phyloP scores from a whole-genome alignment of 2,888 invertebrate species.

The Troides helena region DNA sequence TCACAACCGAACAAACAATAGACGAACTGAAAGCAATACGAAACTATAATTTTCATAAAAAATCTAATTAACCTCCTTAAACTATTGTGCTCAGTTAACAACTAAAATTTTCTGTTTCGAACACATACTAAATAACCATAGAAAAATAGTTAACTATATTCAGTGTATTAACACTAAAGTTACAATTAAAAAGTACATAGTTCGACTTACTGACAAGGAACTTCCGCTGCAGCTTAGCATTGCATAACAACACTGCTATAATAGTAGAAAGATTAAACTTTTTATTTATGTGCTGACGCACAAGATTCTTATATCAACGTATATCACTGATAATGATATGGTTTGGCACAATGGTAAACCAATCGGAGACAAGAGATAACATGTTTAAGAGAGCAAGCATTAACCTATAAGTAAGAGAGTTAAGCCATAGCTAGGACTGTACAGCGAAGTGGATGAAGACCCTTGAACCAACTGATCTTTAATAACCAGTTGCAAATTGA shows the following conservation, averaged over 20 bases:
- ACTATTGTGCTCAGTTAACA: constrained; percentile 73
- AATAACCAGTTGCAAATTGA: too few relatives aligned
- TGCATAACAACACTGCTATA: constrained; percentile 42
- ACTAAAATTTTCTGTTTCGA: constrained; percentile 62
- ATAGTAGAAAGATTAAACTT: constrained; percentile 40
- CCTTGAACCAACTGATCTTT: too few relatives aligned
- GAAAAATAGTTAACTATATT: constrained; percentile 74
- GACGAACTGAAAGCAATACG: constrained; percentile 28
- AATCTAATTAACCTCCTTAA: constrained; percentile 59
- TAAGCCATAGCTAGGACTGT: constrained; percentile 20
- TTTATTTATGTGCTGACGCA: constrained; percentile 31
- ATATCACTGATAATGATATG: constrained; percentile 75
- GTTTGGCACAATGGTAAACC: constrained; percentile 52
- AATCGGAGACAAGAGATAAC: constrained; percentile 26
- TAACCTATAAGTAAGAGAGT: constrained; percentile 24
- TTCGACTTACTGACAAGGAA: constrained; percentile 60
- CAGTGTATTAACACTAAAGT: constrained; percentile 59
- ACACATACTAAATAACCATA: constrained; percentile 69
- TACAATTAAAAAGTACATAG: constrained; percentile 50
- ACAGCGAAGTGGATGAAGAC: not conserved
- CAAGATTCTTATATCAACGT: constrained; percentile 47
- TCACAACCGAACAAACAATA: constrained; percentile 50
- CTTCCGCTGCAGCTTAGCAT: constrained; percentile 51
- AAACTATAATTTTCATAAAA: constrained; percentile 54
- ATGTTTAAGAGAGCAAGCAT: constrained; percentile 26